These are phyloP conservation scores for Decapterus maruadsi DNA, from an alignment of 2,797 vertebrate genomes.

Conservation along the genomic window DNA sequence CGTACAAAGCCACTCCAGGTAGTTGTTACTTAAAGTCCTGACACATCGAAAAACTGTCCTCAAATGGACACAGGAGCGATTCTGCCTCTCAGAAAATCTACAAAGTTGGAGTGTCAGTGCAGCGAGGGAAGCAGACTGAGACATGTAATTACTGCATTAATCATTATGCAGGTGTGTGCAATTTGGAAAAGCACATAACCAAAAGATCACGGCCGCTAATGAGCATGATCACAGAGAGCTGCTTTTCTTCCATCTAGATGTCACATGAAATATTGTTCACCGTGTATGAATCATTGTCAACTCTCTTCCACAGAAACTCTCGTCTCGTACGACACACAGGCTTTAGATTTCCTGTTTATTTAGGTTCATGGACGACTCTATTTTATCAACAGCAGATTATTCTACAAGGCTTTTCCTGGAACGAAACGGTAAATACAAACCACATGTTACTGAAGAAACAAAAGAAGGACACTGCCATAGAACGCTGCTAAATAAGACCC, in stretches of 20 bases:
- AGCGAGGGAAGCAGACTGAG: neutral
- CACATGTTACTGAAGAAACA: neutral
- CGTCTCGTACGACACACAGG: too few species aligned
- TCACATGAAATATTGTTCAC: neutral
- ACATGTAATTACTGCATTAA: conserved; percentile 14
- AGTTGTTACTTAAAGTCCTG: conserved; percentile 28
- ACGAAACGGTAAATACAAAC: too few species aligned
- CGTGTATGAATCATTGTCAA: neutral
- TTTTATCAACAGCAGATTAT: neutral
- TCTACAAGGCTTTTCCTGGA: too few species aligned
- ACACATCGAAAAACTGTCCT: conserved; percentile 44
- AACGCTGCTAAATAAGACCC: neutral
- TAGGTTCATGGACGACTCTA: neutral
- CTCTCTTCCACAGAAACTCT: neutral
- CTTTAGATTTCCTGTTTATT: neutral
- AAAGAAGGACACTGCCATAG: neutral
- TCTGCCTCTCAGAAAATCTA: conserved; percentile 6
- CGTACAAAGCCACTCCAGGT: conserved; percentile 31
- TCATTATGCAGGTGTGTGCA: conserved; percentile 8
- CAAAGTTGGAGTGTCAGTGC: conserved; percentile 9
- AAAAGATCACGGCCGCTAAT: conserved; percentile 19
- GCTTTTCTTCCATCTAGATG: neutral
- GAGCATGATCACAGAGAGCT: conserved; percentile 13
- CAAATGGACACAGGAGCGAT: conserved; percentile 17
- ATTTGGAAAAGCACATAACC: neutral